Evolutionary conservation across 2,888 invertebrate species (phyloP).

Genomic region (Eledona agricola): DNA sequence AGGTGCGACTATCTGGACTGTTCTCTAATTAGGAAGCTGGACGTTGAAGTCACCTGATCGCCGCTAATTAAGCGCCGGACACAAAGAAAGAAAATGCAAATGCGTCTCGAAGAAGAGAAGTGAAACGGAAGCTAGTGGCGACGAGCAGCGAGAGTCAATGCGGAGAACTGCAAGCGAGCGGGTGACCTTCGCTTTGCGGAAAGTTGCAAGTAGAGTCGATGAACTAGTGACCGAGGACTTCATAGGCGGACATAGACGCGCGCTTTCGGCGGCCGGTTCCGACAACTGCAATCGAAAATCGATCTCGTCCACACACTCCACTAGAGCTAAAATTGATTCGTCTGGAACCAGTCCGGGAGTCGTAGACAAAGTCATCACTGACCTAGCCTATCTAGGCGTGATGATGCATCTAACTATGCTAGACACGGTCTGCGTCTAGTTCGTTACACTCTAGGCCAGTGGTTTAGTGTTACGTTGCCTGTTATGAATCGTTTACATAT

Average conservation of each 20-base stretch:
- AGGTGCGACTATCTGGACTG: no score
- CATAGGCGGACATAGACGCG: slow-evolving; percentile 27
- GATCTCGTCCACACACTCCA: no score
- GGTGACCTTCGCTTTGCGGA: slow-evolving; percentile 63
- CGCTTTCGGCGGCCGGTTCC: slow-evolving; percentile 8
- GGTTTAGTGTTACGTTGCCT: slow-evolving; percentile 38
- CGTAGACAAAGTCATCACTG: slow-evolving; percentile 36
- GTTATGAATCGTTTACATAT: slow-evolving; percentile 14
- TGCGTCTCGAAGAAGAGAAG: slow-evolving; percentile 6
- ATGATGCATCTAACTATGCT: slow-evolving; percentile 41
- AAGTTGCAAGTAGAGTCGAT: slow-evolving; percentile 62
- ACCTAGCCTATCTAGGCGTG: slow-evolving; percentile 42
- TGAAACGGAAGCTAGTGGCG: slow-evolving; percentile 37
- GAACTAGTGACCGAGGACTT: slow-evolving; percentile 60
- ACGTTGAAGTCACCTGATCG: no score
- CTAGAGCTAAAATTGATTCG: no score
- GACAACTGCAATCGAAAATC: no score
- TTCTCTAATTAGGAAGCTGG: no score
- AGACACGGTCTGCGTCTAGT: slow-evolving; percentile 35
- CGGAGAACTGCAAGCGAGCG: slow-evolving; percentile 39
- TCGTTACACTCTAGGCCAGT: slow-evolving; percentile 39
- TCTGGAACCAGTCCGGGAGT: no score
- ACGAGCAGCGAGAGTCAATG: slow-evolving; percentile 31
- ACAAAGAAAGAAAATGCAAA: slow-evolving; percentile 1
- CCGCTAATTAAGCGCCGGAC: no score